Evolutionary conservation across 2,113 vertebrate species (phyloP).

Genomic region (Rattus norvegicus): GRCr8 NC_086021.1:58903501-58904000

Average conservation of each 20-base stretch:
- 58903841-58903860: not conserved
- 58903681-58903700: not conserved
- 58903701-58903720: not conserved
- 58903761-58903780: not conserved
- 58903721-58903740: not conserved
- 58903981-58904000: constrained; percentile 79
- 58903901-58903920: constrained; percentile 94
- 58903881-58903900: not conserved
- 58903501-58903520: not conserved
- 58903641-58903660: not conserved
- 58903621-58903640: not conserved
- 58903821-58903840: not conserved
- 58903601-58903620: not conserved
- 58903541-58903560: not conserved
- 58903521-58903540: no score
- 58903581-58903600: not conserved
- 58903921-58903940: constrained; percentile 91
- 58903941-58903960: constrained; percentile 87
- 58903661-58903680: not conserved
- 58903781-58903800: not conserved
- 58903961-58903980: constrained; percentile 77
- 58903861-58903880: not conserved
- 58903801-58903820: not conserved
- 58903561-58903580: not conserved
- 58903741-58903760: not conserved